Percentiles rank a stretch among this genome's conserved stretches.
Evolutionary conservation across 2,888 invertebrate genomes (phyloP).

Genomic region (Trissolcus brochymenae): DNA sequence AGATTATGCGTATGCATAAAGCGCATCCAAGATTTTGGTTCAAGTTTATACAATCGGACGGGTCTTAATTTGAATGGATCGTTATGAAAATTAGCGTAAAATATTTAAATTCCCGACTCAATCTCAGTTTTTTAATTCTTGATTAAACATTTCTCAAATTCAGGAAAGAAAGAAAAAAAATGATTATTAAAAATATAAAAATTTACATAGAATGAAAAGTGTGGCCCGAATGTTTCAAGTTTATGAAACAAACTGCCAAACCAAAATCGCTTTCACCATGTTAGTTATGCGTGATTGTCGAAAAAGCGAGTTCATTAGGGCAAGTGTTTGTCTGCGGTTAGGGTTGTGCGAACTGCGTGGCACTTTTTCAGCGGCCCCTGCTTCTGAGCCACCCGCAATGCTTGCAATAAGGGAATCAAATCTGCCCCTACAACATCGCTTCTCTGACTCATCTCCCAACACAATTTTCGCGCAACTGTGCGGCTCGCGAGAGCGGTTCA

Average conservation of each 20-base stretch:
- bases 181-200: too few relatives aligned
- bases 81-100: conserved; percentile 6
- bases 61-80: conserved; percentile 24
- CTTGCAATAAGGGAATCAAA: conserved; percentile 41
- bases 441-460: conserved; percentile 51
- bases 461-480: conserved; percentile 51
- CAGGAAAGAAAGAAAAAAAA: conserved; percentile 1
- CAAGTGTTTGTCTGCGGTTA: conserved; percentile 46
- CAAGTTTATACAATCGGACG: conserved; percentile 34
- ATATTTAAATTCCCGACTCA: conserved; percentile 5
- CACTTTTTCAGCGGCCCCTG: conserved; percentile 48
- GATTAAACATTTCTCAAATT: background rate
- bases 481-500: conserved; percentile 13
- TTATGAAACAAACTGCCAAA: background rate
- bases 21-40: conserved; percentile 13
- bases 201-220: too few relatives aligned
- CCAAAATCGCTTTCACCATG: conserved; percentile 23
- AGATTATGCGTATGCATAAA: conserved; percentile 39
- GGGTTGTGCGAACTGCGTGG: conserved; percentile 44
- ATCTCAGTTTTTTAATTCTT: background rate
- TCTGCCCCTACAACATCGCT: background rate
- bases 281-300: conserved; percentile 32
- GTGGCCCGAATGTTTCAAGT: too few relatives aligned
- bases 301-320: conserved; percentile 53
- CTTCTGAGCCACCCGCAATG: conserved; percentile 45